Conservation (phyloP, 2,888 invertebrate genomes). For the Thera britannica region DNA sequence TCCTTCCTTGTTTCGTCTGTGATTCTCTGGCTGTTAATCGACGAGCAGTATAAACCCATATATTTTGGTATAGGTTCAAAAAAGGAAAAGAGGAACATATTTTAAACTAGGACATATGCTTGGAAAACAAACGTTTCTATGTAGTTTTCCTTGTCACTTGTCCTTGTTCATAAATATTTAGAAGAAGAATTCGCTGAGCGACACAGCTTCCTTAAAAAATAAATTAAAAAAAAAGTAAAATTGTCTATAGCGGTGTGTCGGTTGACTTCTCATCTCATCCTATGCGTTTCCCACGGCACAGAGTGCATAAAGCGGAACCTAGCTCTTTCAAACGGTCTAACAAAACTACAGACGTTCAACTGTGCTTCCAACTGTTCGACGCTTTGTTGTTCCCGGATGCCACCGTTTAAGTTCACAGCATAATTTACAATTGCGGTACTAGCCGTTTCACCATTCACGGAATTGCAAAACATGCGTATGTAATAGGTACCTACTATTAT, state of each 20-base stretch:
- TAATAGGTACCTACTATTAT: not conserved
- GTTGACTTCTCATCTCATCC: not conserved
- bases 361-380: slow-evolving; percentile 40
- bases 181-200: too few relatives aligned
- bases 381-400: slow-evolving; percentile 55
- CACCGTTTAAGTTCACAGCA: slow-evolving; percentile 52
- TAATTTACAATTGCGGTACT: slow-evolving; percentile 60
- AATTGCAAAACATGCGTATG: slow-evolving; percentile 40
- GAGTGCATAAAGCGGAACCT: slow-evolving; percentile 59
- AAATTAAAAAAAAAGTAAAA: too few relatives aligned
- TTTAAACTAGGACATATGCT: too few relatives aligned
- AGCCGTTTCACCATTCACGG: slow-evolving; percentile 43
- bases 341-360: slow-evolving; percentile 15
- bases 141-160: too few relatives aligned
- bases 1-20: not conserved
- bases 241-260: not conserved
- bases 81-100: too few relatives aligned
- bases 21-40: too few relatives aligned
- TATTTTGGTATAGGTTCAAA: too few relatives aligned
- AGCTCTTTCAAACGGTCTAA: slow-evolving; percentile 17
- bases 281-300: slow-evolving; percentile 61
- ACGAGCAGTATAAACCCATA: too few relatives aligned
- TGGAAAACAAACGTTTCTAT: too few relatives aligned
- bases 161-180: too few relatives aligned
- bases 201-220: too few relatives aligned